Conservation (phyloP, 2,113 vertebrate genomes). For the Apaloderma vittatum region DNA sequence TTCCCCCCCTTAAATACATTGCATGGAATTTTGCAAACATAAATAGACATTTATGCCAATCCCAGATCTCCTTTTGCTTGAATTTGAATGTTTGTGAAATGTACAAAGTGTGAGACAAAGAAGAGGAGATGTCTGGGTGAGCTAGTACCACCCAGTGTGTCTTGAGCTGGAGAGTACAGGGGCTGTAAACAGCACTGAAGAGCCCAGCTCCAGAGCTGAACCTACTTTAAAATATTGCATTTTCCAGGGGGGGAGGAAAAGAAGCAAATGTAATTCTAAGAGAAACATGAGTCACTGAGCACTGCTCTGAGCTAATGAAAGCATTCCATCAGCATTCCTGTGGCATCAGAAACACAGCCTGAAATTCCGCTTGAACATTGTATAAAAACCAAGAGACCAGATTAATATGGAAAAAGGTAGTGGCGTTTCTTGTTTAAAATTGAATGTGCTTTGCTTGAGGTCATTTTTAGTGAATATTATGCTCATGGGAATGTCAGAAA, state of each 20-base stretch:
- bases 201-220: not conserved
- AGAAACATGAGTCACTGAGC: not conserved
- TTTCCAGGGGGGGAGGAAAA: not conserved
- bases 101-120: not conserved
- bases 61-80: not conserved
- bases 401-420: not conserved
- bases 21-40: not conserved
- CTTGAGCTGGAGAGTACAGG: not conserved
- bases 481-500: not conserved
- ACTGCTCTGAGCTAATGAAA: conserved; percentile 45
- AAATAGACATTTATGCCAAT: not conserved
- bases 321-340: conserved; percentile 59
- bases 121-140: not conserved
- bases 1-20: not conserved
- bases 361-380: not conserved
- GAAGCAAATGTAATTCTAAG: not conserved
- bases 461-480: not conserved
- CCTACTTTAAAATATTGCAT: not conserved
- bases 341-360: not conserved
- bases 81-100: not conserved
- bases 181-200: not conserved
- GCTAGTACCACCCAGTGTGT: not conserved
- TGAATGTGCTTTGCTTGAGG: not conserved
- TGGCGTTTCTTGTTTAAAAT: not conserved
- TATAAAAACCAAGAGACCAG: not conserved